Evolutionary conservation across 2,888 invertebrate genomes (phyloP).

Genomic region (Emmelina monodactyla): DNA sequence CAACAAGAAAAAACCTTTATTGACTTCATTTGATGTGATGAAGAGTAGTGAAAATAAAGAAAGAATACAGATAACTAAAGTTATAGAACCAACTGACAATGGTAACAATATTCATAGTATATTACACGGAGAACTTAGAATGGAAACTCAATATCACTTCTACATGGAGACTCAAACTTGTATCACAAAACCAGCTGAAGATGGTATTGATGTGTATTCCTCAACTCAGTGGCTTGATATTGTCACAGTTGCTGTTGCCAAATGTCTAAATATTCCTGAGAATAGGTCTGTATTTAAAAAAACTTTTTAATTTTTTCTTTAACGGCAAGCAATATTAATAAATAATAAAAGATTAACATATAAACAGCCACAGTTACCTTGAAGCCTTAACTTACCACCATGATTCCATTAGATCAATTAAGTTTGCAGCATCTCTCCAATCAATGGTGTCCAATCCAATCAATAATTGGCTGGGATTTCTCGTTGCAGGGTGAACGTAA

Average conservation of each 20-base stretch:
- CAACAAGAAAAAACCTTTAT: constrained; percentile 26
- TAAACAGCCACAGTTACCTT: no score
- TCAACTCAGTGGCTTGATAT: constrained; percentile 68
- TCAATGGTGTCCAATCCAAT: no score
- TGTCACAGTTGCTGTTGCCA: constrained; percentile 9
- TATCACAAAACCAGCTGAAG: constrained; percentile 70
- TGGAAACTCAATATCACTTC: constrained; percentile 70
- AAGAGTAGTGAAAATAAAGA: constrained; percentile 23
- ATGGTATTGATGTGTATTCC: constrained; percentile 70
- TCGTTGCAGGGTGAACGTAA: constrained; percentile 63
- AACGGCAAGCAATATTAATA: no score
- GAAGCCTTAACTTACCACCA: no score
- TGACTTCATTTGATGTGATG: constrained; percentile 36
- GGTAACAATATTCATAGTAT: constrained; percentile 12
- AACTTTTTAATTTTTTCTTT: no score
- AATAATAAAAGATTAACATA: no score
- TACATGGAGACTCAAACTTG: constrained; percentile 75
- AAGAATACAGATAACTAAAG: constrained; percentile 20
- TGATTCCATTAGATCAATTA: no score
- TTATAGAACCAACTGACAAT: constrained; percentile 23
- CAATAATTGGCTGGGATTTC: no score
- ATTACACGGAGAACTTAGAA: constrained; percentile 12
- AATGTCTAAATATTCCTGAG: constrained; percentile 18
- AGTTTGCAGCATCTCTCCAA: no score
- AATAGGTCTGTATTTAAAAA: no score